Evolutionary conservation across 2,797 vertebrate genomes (phyloP).

Genomic region (Leptoclinus maculatus): DNA sequence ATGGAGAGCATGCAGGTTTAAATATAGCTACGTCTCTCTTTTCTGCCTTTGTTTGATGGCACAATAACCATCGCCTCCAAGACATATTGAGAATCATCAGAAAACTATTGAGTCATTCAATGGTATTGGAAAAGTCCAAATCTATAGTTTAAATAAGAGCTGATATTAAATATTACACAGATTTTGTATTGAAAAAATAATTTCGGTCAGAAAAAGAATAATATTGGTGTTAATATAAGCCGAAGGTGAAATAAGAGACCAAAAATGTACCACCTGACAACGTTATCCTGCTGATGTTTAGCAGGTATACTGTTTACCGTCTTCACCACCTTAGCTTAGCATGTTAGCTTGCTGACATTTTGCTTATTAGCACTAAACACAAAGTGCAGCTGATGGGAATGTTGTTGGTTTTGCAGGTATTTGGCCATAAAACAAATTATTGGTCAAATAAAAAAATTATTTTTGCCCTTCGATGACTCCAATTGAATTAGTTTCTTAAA

Average conservation of each 20-base stretch:
- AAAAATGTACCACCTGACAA: not conserved
- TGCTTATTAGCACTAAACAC: not conserved
- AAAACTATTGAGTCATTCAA: not conserved
- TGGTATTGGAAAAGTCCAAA: not conserved
- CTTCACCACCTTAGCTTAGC: not conserved
- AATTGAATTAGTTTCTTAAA: not conserved
- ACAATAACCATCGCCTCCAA: slow-evolving; percentile 2
- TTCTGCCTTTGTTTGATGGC: slow-evolving; percentile 23
- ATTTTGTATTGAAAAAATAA: not conserved
- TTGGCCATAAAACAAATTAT: not conserved
- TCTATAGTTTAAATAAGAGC: not conserved
- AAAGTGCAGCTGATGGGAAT: not conserved
- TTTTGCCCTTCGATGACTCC: not conserved
- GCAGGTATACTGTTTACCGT: not conserved
- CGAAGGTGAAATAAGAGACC: not conserved
- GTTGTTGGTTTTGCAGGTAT: not conserved
- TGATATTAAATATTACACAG: not conserved
- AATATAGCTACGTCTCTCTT: slow-evolving; percentile 30
- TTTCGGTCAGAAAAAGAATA: not conserved
- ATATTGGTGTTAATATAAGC: not conserved
- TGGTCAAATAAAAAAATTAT: not conserved
- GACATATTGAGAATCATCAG: slow-evolving; percentile 15
- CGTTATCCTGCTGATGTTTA: no score
- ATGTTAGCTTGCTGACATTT: not conserved
- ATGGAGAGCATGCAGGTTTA: slow-evolving; percentile 36